These are phyloP conservation scores for Macropus fuliginosus DNA, from an alignment of 2,797 vertebrate species.

Conservation along the genomic window DNA sequence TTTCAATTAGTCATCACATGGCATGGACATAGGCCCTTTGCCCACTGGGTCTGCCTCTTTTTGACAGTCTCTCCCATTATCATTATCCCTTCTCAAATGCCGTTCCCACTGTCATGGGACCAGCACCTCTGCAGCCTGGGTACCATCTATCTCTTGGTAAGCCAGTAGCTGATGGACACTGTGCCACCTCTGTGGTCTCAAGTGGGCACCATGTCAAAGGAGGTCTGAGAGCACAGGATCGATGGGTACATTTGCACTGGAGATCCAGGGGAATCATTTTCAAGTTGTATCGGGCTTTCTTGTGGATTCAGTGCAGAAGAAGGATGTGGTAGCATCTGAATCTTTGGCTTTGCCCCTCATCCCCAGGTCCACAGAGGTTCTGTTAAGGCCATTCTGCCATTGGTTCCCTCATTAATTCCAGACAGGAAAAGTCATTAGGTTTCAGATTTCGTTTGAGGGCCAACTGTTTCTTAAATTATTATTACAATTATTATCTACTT, in stretches of 20 bases:
- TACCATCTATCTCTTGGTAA: too few species aligned
- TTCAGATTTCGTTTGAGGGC: slow-evolving; percentile 80
- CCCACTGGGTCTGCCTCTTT: neutral
- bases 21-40: neutral
- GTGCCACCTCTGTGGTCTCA: neutral
- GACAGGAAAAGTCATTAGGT: slow-evolving; percentile 77
- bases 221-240: neutral
- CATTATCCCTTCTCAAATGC: neutral
- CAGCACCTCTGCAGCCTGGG: neutral
- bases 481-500: slow-evolving; percentile 82
- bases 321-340: rapidly evolving
- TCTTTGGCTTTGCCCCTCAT: neutral
- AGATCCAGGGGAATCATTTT: neutral
- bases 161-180: neutral
- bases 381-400: neutral
- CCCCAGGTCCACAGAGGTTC: neutral
- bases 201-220: neutral
- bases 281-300: neutral
- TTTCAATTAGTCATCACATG: too few species aligned
- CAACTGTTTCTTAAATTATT: slow-evolving; percentile 81
- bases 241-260: neutral
- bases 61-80: neutral
- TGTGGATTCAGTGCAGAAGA: too few species aligned
- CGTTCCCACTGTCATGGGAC: neutral
- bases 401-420: slow-evolving; percentile 52